Percentiles rank a stretch among this genome's conserved stretches.
Evolutionary conservation across 2,113 vertebrate species (phyloP).

Genomic region (Phycodurus eques): DNA sequence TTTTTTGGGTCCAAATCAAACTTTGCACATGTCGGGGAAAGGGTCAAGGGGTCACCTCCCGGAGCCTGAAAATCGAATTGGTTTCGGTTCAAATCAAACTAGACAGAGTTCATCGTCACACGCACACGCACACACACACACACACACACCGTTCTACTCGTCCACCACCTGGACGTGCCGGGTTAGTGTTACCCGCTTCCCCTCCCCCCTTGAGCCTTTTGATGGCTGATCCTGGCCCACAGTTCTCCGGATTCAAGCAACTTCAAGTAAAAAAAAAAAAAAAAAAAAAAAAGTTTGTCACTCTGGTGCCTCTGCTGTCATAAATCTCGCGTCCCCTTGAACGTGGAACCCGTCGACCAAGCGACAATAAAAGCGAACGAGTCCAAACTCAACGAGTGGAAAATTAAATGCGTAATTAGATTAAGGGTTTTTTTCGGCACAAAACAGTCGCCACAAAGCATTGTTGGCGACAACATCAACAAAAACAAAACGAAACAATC

Average conservation of each 20-base stretch:
- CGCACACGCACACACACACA: slow-evolving; percentile 15
- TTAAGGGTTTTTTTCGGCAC: too few species aligned
- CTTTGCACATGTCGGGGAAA: slow-evolving; percentile 49
- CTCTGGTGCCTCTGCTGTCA: slow-evolving; percentile 11
- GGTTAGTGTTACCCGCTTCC: slow-evolving; percentile 59
- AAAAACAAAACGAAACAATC: too few species aligned
- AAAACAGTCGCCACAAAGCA: too few species aligned
- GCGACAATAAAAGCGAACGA: background rate
- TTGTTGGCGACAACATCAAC: too few species aligned
- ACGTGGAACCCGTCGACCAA: slow-evolving; percentile 42
- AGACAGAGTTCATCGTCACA: slow-evolving; percentile 66
- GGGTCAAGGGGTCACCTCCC: slow-evolving; percentile 45
- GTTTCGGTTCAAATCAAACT: slow-evolving; percentile 75
- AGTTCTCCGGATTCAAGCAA: background rate
- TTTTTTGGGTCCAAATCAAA: slow-evolving; percentile 17
- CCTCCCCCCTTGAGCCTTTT: slow-evolving; percentile 52
- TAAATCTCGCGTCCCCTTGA: slow-evolving; percentile 64
- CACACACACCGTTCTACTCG: slow-evolving; percentile 52
- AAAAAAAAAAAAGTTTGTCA: slow-evolving; percentile 11
- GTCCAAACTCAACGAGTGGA: background rate
- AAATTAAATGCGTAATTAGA: background rate
- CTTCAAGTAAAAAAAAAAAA: slow-evolving; percentile 30
- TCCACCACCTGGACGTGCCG: slow-evolving; percentile 66
- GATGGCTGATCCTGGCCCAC: slow-evolving; percentile 69
- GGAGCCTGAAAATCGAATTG: slow-evolving; percentile 68